Conservation (phyloP, 2,888 invertebrate genomes). For the Microplitis deprimator region DNA sequence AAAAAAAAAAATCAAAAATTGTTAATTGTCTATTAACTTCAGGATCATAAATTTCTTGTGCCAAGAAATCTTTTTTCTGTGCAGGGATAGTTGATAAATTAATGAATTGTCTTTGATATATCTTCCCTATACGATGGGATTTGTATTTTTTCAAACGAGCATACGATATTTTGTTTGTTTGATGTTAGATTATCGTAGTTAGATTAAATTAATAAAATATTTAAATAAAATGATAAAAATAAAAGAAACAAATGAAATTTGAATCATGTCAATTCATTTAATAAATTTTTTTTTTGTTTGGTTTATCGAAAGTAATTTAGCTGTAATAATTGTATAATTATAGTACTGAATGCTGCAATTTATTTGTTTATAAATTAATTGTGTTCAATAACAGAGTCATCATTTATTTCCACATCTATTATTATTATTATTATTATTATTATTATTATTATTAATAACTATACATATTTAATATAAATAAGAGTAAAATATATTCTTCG, state of each 20-base stretch:
- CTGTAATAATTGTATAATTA: not conserved
- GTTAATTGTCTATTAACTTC: no score
- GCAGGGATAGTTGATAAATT: not conserved
- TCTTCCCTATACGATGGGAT: not conserved
- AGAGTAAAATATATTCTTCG: not conserved
- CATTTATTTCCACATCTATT: not conserved
- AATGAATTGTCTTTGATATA: not conserved
- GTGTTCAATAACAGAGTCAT: slow-evolving; percentile 1
- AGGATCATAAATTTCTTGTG: no score
- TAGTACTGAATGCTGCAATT: not conserved
- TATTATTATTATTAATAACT: not conserved
- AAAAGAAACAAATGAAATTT: not conserved
- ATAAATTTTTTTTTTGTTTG: not conserved
- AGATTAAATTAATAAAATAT: not conserved
- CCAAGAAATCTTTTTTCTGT: no score
- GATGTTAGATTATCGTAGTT: not conserved
- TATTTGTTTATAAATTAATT: not conserved
- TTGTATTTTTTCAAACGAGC: not conserved
- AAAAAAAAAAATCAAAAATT: not conserved
- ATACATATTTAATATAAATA: not conserved
- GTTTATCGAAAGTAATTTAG: not conserved
- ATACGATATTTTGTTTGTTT: not conserved
- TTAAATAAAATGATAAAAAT: not conserved
- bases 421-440: not conserved
- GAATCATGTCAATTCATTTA: not conserved